Evolutionary conservation across 2,888 invertebrate genomes (phyloP).

Genomic region (Chouioia cunea): DNA sequence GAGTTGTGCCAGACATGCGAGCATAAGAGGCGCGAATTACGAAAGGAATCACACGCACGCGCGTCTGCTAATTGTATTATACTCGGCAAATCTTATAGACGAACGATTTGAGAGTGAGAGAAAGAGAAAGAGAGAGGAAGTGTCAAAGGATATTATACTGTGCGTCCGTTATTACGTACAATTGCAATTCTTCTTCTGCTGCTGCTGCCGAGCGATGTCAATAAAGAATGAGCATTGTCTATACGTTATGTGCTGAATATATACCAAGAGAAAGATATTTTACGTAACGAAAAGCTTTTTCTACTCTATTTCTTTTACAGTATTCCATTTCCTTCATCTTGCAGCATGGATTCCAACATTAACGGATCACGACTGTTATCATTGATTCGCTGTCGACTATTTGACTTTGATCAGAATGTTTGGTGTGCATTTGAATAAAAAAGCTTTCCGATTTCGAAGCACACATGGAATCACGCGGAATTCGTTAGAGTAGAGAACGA

Average conservation of each 20-base stretch:
- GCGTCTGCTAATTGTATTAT: slow-evolving; percentile 25
- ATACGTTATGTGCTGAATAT: not conserved
- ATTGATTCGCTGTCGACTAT: too few relatives aligned
- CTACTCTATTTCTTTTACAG: too few relatives aligned
- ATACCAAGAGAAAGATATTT: too few relatives aligned
- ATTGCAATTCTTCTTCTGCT: slow-evolving; percentile 10
- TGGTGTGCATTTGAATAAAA: too few relatives aligned
- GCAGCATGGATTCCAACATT: too few relatives aligned
- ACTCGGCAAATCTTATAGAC: not conserved
- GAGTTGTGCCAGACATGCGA: too few relatives aligned
- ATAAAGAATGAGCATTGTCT: slow-evolving; percentile 37
- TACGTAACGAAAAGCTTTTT: too few relatives aligned
- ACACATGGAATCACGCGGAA: not conserved
- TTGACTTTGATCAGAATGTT: too few relatives aligned
- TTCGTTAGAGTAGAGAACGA: slow-evolving; percentile 6
- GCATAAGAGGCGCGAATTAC: slow-evolving; percentile 6
- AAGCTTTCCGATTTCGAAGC: too few relatives aligned
- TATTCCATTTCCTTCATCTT: too few relatives aligned
- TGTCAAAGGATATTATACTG: slow-evolving; percentile 11
- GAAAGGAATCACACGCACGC: slow-evolving; percentile 25
- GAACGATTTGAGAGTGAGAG: not conserved
- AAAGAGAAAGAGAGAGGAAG: slow-evolving; percentile 33
- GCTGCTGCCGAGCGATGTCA: not conserved
- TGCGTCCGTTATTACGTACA: slow-evolving; percentile 23
- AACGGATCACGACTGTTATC: too few relatives aligned